phyloP scores from a whole-genome alignment of 1,140 invertebrate species.

The Charaxes varanes region DNA sequence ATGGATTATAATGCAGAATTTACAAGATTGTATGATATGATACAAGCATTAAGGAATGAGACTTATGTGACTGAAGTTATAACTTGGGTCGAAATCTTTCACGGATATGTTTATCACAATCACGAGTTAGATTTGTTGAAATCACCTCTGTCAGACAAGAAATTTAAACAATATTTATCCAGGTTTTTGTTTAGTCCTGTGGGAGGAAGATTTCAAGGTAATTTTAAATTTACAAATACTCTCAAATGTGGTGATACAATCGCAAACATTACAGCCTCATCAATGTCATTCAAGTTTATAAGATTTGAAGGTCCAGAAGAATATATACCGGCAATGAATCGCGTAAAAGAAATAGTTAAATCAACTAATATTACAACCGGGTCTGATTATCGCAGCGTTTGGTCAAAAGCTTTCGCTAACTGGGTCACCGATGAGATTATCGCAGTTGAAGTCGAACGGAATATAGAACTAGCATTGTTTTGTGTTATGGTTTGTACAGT shows the following conservation, averaged over 20 bases:
- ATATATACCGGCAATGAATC: constrained; percentile 85
- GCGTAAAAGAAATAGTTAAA: constrained; percentile 74
- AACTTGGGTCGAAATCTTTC: constrained; percentile 79
- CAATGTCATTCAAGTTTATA: constrained; percentile 77
- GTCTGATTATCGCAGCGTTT: constrained; percentile 77
- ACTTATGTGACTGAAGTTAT: constrained; percentile 74
- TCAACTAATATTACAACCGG: constrained; percentile 75
- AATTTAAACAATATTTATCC: constrained; percentile 78
- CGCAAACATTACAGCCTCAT: constrained; percentile 75
- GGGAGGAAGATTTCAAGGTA: constrained; percentile 80
- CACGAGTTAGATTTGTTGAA: constrained; percentile 70
- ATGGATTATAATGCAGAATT: constrained; percentile 80
- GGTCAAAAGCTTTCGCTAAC: constrained; percentile 81
- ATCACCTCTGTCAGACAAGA: constrained; percentile 55
- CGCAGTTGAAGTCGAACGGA: constrained; percentile 83
- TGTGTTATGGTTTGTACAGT: constrained; percentile 89
- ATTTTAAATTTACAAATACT: constrained; percentile 78
- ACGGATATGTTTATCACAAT: constrained; percentile 75
- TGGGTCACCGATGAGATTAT: constrained; percentile 90
- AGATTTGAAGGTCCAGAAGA: constrained; percentile 77
- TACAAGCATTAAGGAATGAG: constrained; percentile 72
- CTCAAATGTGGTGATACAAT: constrained; percentile 77
- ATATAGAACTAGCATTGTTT: constrained; percentile 84
- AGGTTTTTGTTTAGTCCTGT: constrained; percentile 81
- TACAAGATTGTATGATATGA: constrained; percentile 74